Conservation (phyloP, 2,888 invertebrate genomes). For the Agrotis ipsilon region DNA sequence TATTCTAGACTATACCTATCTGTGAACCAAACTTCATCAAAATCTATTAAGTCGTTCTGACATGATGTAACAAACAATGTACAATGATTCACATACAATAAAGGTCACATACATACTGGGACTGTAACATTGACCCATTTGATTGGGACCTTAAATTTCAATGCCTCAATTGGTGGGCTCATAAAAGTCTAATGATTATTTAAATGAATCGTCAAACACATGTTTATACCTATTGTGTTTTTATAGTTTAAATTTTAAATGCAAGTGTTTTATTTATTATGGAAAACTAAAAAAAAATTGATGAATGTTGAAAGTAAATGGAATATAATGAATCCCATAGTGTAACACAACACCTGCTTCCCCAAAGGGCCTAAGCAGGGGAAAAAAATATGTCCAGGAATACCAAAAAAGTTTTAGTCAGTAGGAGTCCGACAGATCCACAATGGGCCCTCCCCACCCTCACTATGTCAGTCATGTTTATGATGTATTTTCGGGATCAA, state of each 20-base stretch:
- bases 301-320: not conserved
- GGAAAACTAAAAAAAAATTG: not conserved
- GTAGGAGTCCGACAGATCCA: no score
- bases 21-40: no score
- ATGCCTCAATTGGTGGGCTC: constrained; percentile 63
- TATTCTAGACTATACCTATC: no score
- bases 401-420: no score
- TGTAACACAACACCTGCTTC: not conserved
- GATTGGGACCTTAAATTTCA: constrained; percentile 62
- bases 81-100: constrained; percentile 11
- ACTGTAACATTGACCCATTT: constrained; percentile 69
- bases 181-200: constrained; percentile 59
- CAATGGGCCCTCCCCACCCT: no score
- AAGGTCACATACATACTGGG: constrained; percentile 19
- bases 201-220: constrained; percentile 27
- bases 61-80: no score
- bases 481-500: no score
- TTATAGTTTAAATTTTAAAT: not conserved
- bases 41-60: no score
- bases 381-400: no score
- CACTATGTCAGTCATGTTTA: no score
- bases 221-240: constrained; percentile 15
- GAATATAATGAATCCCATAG: not conserved
- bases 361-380: not conserved
- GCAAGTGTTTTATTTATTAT: not conserved